A percentile compares a stretch with the other conserved stretches of the same genome.
These are phyloP conservation scores for Arothron firmamentum DNA, from an alignment of 2,113 vertebrate genomes.

Conservation along the genomic window DNA sequence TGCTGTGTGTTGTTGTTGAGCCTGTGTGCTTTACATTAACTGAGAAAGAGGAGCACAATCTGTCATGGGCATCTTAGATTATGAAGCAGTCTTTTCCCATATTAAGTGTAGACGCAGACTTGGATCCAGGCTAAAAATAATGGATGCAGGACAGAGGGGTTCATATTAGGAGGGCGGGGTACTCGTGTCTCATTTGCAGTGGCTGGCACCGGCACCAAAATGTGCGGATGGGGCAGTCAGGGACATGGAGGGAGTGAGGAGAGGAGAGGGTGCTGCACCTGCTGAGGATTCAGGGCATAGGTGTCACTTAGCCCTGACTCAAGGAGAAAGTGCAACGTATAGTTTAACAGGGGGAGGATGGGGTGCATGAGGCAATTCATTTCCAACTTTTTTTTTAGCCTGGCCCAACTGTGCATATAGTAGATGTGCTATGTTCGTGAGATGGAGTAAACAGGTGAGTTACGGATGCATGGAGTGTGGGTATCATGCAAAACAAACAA, in stretches of 20 bases:
- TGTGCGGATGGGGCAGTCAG: slow-evolving; percentile 60
- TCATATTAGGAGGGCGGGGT: slow-evolving; percentile 49
- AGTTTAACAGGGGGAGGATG: slow-evolving; percentile 16
- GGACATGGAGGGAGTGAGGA: slow-evolving; percentile 50
- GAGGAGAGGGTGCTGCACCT: slow-evolving; percentile 33
- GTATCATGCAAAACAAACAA: no score
- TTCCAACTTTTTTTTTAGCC: neutral
- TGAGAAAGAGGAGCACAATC: slow-evolving; percentile 20
- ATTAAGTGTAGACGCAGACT: slow-evolving; percentile 67
- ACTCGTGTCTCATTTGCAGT: slow-evolving; percentile 68
- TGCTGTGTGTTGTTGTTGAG: neutral
- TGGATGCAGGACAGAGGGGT: slow-evolving; percentile 57
- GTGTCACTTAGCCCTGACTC: slow-evolving; percentile 50
- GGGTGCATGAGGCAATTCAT: neutral
- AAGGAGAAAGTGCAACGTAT: slow-evolving; percentile 49
- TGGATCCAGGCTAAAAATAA: slow-evolving; percentile 76
- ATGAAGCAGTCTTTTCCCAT: slow-evolving; percentile 61
- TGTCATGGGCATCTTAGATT: slow-evolving; percentile 35
- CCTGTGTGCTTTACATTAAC: neutral
- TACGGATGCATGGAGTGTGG: slow-evolving; percentile 61
- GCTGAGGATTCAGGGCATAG: slow-evolving; percentile 36
- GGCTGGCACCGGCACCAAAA: slow-evolving; percentile 65
- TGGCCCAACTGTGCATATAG: slow-evolving; percentile 13
- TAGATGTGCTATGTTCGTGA: slow-evolving; percentile 21
- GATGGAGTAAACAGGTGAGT: slow-evolving; percentile 56